These are phyloP conservation scores for Temnothorax nylanderi DNA, from an alignment of 1,140 invertebrate genomes.

Conservation along the genomic window DNA sequence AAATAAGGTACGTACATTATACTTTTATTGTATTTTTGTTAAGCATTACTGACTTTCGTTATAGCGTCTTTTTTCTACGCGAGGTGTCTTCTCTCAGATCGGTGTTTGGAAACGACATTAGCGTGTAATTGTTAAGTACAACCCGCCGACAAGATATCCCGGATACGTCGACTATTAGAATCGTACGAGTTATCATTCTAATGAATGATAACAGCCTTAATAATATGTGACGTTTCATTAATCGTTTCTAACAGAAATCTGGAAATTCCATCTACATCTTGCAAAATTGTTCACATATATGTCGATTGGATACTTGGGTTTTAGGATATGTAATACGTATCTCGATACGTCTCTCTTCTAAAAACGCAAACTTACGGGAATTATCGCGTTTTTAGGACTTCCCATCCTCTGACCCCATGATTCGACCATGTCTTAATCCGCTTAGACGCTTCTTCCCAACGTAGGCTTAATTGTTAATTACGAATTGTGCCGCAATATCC, in stretches of 20 bases:
- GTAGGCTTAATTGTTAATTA: neutral
- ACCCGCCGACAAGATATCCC: neutral
- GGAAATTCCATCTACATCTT: neutral
- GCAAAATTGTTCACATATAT: neutral
- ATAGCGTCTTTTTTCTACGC: neutral
- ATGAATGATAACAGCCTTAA: neutral
- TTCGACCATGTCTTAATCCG: neutral
- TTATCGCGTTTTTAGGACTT: neutral
- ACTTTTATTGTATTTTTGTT: neutral
- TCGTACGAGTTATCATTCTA: neutral
- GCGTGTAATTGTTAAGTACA: neutral
- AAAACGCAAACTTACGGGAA: neutral
- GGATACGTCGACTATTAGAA: neutral
- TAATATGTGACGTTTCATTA: neutral
- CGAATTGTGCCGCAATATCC: neutral
- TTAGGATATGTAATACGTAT: neutral
- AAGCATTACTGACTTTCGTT: neutral
- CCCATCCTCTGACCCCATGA: neutral
- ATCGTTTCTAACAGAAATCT: neutral
- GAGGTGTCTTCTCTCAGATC: neutral
- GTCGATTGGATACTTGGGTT: neutral
- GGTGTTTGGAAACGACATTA: neutral
- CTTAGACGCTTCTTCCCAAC: neutral
- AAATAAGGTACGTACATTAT: neutral
- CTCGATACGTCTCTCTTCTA: neutral